A percentile compares a stretch with the other conserved stretches of the same genome.
Evolutionary conservation across 2,797 vertebrate genomes (phyloP).

Genomic region (Lates japonicus): DNA sequence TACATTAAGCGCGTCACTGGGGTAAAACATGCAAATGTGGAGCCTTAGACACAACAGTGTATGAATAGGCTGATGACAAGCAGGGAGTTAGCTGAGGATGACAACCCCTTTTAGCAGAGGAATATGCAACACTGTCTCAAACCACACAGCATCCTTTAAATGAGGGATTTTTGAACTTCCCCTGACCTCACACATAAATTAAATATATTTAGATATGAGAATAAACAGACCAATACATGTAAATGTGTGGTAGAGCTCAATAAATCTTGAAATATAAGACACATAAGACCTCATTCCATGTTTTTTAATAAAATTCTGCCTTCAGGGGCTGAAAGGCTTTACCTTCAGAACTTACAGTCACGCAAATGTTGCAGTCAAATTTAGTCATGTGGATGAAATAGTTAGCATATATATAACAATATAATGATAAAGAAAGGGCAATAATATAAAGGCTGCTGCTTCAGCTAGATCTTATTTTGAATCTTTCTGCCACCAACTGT

Average conservation of each 20-base stretch:
- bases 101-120: constrained; percentile 19
- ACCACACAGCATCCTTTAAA: constrained; percentile 13
- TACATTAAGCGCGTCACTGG: constrained; percentile 8
- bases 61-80: constrained; percentile 33
- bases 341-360: constrained; percentile 3
- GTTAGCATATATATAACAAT: not conserved
- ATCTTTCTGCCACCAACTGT: not conserved
- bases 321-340: constrained; percentile 2
- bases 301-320: constrained; percentile 20
- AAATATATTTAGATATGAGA: constrained; percentile 14
- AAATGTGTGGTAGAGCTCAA: constrained; percentile 3
- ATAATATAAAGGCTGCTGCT: not conserved
- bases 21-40: constrained; percentile 46
- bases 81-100: constrained; percentile 16
- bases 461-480: not conserved
- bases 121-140: constrained; percentile 18
- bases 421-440: constrained; percentile 3
- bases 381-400: constrained; percentile 12
- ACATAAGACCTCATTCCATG: not conserved
- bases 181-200: constrained; percentile 19
- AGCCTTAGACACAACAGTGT: constrained; percentile 25
- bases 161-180: constrained; percentile 21
- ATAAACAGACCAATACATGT: constrained; percentile 14
- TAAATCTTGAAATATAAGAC: constrained; percentile 9
- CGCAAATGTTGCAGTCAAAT: constrained; percentile 6